A percentile compares a stretch with the other conserved stretches of the same genome.
Evolutionary conservation across 2,888 invertebrate genomes (phyloP).

Genomic region (Dermolepida albohirtum): DNA sequence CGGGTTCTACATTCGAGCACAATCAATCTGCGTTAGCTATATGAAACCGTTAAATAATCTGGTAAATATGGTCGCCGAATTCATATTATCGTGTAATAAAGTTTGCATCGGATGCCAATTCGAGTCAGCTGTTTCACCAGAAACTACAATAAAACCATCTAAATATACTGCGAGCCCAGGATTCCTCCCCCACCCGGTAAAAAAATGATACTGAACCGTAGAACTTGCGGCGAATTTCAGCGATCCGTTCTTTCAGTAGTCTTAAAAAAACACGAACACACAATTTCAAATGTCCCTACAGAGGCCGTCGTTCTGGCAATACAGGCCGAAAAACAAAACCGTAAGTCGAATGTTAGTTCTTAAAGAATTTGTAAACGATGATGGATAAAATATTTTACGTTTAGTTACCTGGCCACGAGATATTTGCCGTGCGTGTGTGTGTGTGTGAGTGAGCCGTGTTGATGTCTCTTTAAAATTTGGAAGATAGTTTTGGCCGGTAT

Average conservation of each 20-base stretch:
- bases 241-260: conserved; percentile 52
- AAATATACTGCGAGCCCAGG: conserved; percentile 61
- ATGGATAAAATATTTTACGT: conserved; percentile 15
- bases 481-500: conserved; percentile 15
- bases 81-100: conserved; percentile 17
- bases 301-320: conserved; percentile 75
- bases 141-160: conserved; percentile 55
- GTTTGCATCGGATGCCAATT: conserved; percentile 32
- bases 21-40: too few species aligned
- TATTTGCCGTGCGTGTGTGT: conserved; percentile 12
- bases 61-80: too few species aligned
- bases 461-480: conserved; percentile 12
- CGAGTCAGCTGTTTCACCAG: conserved; percentile 23
- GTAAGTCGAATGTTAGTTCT: conserved; percentile 34
- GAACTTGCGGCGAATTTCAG: conserved; percentile 47
- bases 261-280: conserved; percentile 46
- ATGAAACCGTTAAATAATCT: too few species aligned
- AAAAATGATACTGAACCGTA: conserved; percentile 52
- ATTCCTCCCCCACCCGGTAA: conserved; percentile 59
- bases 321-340: conserved; percentile 61
- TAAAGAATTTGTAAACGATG: conserved; percentile 20
- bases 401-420: conserved; percentile 29
- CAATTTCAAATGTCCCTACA: conserved; percentile 69
- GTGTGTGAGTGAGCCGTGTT: conserved; percentile 4
- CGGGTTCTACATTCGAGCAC: too few species aligned